Evolutionary conservation across 2,113 vertebrate species (phyloP).

Genomic region (Neogale vison): DNA sequence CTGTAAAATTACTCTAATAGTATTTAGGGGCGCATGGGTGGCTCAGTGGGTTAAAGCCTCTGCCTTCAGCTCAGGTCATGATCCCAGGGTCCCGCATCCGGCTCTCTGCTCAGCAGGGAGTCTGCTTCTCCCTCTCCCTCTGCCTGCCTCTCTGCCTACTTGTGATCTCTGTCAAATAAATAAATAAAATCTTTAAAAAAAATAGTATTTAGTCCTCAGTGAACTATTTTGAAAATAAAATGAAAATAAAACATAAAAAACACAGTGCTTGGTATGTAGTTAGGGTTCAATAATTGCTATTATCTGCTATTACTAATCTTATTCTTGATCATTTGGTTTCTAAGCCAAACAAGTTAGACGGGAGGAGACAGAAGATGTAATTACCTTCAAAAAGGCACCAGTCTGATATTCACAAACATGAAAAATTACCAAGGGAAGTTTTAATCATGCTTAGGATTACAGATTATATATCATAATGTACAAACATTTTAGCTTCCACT

Average conservation of each 20-base stretch:
- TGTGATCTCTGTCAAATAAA: too few relatives aligned
- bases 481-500: slow-evolving; percentile 16
- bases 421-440: slow-evolving; percentile 1
- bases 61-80: too few relatives aligned
- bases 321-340: slow-evolving; percentile 14
- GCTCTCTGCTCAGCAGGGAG: too few relatives aligned
- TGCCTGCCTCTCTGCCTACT: too few relatives aligned
- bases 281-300: neutral
- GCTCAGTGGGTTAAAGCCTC: too few relatives aligned
- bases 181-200: too few relatives aligned
- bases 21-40: too few relatives aligned
- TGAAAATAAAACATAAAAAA: slow-evolving; percentile 18
- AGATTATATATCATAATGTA: neutral
- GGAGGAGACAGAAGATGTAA: neutral
- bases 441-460: neutral
- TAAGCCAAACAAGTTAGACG: neutral
- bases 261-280: neutral
- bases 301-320: neutral
- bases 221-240: neutral
- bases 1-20: neutral
- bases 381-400: neutral
- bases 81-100: too few relatives aligned
- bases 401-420: slow-evolving; percentile 14
- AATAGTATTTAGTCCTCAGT: neutral
- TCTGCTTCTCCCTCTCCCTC: too few relatives aligned